These are phyloP conservation scores for Apeira syringaria DNA, from an alignment of 2,888 invertebrate genomes.

Conservation along the genomic window DNA sequence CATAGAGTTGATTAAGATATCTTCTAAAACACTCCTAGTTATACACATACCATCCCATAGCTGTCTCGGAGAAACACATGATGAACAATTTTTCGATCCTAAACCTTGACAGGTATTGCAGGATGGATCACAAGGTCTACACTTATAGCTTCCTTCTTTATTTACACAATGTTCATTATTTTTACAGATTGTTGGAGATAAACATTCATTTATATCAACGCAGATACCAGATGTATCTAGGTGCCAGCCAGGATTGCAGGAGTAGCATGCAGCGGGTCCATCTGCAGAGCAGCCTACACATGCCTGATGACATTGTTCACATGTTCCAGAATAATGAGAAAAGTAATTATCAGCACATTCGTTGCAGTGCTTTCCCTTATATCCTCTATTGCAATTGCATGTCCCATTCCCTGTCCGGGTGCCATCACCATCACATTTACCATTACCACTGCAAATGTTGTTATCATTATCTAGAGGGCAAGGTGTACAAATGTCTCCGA, in stretches of 20 bases:
- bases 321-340: conserved; percentile 86
- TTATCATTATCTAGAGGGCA: conserved; percentile 84
- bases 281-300: conserved; percentile 90
- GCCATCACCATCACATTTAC: conserved; percentile 92
- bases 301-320: conserved; percentile 90
- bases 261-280: conserved; percentile 84
- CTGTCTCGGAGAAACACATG: conserved; percentile 83
- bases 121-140: conserved; percentile 91
- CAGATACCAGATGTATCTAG: conserved; percentile 87
- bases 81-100: conserved; percentile 93
- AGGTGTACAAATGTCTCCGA: conserved; percentile 89
- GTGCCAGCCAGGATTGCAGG: conserved; percentile 88
- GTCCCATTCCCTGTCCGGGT: conserved; percentile 96
- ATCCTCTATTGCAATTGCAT: conserved; percentile 93
- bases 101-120: conserved; percentile 93
- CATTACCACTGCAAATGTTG: conserved; percentile 91
- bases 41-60: conserved; percentile 64
- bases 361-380: conserved; percentile 89
- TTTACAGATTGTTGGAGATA: conserved; percentile 74
- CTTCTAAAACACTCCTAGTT: conserved; percentile 44
- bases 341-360: conserved; percentile 87
- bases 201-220: conserved; percentile 93
- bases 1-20: conserved; percentile 44
- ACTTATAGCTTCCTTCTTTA: conserved; percentile 90
- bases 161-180: conserved; percentile 93